These are phyloP conservation scores for Amphipoea lucens DNA, from an alignment of 2,888 invertebrate genomes.

Conservation along the genomic window DNA sequence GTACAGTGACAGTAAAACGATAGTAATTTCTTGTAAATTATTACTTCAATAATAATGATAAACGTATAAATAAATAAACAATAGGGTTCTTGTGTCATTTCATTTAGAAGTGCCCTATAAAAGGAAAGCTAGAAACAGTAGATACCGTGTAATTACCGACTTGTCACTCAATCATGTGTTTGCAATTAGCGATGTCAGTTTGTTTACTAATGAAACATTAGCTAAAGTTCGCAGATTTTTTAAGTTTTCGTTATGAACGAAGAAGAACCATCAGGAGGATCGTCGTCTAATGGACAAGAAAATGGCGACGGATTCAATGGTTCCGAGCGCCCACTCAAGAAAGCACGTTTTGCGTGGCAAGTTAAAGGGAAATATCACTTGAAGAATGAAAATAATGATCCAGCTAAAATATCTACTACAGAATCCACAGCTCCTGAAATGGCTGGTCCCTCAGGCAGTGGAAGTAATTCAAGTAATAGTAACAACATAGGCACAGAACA, in stretches of 20 bases:
- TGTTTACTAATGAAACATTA: conserved; percentile 86
- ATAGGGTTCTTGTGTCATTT: conserved; percentile 26
- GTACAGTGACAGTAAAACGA: conserved; percentile 39
- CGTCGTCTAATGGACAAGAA: conserved; percentile 88
- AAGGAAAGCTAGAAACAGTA: conserved; percentile 45
- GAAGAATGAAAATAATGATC: conserved; percentile 82
- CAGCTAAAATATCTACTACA: conserved; percentile 47
- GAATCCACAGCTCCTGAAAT: conserved; percentile 61
- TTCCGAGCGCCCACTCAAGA: conserved; percentile 91
- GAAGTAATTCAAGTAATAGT: conserved; percentile 60
- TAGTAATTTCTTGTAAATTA: conserved; percentile 30
- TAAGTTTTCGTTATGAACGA: conserved; percentile 80
- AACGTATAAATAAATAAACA: conserved; percentile 1
- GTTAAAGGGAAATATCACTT: conserved; percentile 92
- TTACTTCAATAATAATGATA: neutral
- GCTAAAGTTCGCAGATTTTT: conserved; percentile 62
- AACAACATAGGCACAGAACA: conserved; percentile 78
- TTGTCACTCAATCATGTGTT: conserved; percentile 89
- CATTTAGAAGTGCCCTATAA: conserved; percentile 21
- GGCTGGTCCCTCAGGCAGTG: conserved; percentile 67
- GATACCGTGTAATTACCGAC: conserved; percentile 76
- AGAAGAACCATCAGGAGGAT: conserved; percentile 82
- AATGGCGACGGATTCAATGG: conserved; percentile 88
- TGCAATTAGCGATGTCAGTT: conserved; percentile 88
- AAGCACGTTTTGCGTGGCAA: conserved; percentile 92